Base-by-base conservation (phyloP, 2,797 vertebrate species). In the Scleropages formosus region DNA sequence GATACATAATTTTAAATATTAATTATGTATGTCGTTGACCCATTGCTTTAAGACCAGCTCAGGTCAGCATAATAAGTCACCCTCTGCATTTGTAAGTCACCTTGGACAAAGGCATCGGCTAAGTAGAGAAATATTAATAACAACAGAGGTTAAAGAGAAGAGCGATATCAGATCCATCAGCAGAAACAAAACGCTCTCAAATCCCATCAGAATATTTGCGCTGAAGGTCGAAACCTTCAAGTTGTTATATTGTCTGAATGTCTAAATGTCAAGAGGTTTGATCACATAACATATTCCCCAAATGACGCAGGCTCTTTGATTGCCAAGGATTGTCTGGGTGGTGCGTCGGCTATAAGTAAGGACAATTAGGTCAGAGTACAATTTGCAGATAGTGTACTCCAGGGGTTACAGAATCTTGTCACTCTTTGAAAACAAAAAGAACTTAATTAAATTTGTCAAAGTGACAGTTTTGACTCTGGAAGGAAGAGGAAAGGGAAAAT, bases 361-460 rank as follows among this genome's bases (percentile, higher is more conserved):
- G 86, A 88, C 86, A 87, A 78, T 89, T 79, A 86, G 89, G 85
- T 88, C 83, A 82, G 85, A 83, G 90, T 83, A 84, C 81, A 84
- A 91, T 91, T 89, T 90, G 78, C 84, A 82, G 87, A 87, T 84
- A 87, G 87, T 79, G 86, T 80, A 86, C 85, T 87, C 65, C 51
- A 83, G 81, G 86, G 83, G 86, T 88, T 90, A 91, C 89, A 80
- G 80, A 90, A 89, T 90, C 86, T 86, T 91, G 89, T 91, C 89
- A 92, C 83, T 92, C 85, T 86, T 76, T 82, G 49, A 79, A 82
- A 89, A 87, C 81, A 88, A 89, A 89, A 91, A 84, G 72, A 87
- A 90, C 90, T 90, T 89, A 90, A 92, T 92, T 90, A 80, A 89
- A 90, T 89, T 90, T 90, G 85, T 90, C 87, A 89, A 85, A 74